Evolutionary conservation across 2,113 vertebrate genomes (phyloP).

Genomic region (Tinamus guttatus): DNA sequence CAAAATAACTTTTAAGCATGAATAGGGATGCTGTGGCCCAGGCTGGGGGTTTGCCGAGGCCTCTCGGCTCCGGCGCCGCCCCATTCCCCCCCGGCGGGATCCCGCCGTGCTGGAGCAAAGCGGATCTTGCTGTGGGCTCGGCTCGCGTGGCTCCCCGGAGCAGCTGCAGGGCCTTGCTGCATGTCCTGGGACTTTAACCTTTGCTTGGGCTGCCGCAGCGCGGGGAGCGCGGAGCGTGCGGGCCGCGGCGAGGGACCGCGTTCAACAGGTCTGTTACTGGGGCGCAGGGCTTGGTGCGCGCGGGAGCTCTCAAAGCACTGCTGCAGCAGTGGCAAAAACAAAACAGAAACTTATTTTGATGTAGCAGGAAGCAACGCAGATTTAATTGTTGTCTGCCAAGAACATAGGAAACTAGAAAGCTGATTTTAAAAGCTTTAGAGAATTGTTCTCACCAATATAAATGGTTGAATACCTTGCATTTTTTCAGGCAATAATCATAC

Average conservation of each 20-base stretch:
- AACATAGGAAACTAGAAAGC: neutral
- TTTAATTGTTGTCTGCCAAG: neutral
- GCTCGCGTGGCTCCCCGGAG: too few relatives aligned
- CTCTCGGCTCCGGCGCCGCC: fast-evolving
- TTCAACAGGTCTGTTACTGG: neutral
- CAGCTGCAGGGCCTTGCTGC: neutral
- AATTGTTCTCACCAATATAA: neutral
- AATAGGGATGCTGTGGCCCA: fast-evolving
- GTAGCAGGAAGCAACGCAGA: neutral
- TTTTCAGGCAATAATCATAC: neutral
- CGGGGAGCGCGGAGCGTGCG: neutral
- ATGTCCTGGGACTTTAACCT: neutral
- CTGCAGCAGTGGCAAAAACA: too few relatives aligned
- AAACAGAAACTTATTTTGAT: neutral
- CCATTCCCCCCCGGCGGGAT: too few relatives aligned
- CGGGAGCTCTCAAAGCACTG: too few relatives aligned
- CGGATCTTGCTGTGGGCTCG: too few relatives aligned
- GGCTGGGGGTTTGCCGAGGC: neutral
- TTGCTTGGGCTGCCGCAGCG: fast-evolving
- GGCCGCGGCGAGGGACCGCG: fast-evolving
- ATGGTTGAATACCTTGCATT: neutral
- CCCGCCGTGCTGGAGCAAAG: too few relatives aligned
- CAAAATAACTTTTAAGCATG: too few relatives aligned
- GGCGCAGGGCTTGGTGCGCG: too few relatives aligned
- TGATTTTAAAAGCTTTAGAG: neutral